A percentile compares a stretch with the other conserved stretches of the same genome.
Evolutionary conservation across 37 sponge, comb jelly and placozoan species (phyloP).

Genomic region (Axinella damicornis): DNA sequence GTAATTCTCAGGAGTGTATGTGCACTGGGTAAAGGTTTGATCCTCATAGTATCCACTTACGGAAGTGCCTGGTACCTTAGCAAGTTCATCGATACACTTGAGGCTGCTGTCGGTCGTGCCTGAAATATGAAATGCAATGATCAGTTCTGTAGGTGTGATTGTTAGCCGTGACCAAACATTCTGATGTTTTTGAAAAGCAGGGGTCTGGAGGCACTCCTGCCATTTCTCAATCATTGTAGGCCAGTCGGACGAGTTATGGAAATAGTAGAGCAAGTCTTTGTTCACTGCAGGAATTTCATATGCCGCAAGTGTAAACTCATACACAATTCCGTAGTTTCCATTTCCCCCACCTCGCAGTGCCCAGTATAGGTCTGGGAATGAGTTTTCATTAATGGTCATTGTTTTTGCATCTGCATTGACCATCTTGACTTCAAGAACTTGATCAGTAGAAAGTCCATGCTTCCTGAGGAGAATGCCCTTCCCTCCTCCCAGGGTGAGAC

Average conservation of each 20-base stretch:
- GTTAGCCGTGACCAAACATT: not conserved
- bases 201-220: not conserved
- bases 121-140: not conserved
- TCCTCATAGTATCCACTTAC: not conserved
- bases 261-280: not conserved
- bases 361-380: not conserved
- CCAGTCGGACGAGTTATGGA: not conserved
- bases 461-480: not conserved
- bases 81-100: too few relatives aligned
- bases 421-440: not conserved
- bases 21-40: not conserved
- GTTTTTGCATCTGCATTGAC: not conserved
- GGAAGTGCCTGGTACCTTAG: not conserved
- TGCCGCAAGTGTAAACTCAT: not conserved
- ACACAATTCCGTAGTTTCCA: not conserved
- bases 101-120: not conserved
- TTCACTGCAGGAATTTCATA: not conserved
- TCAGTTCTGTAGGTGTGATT: not conserved
- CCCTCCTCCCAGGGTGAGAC: not conserved
- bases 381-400: not conserved
- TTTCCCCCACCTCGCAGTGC: not conserved
- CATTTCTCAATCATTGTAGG: not conserved
- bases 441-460: not conserved
- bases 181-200: not conserved
- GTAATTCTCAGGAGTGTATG: not conserved